Percentiles rank a stretch among this genome's conserved stretches.
Evolutionary conservation across 2,113 vertebrate species (phyloP).

Genomic region (Indicator indicator): DNA sequence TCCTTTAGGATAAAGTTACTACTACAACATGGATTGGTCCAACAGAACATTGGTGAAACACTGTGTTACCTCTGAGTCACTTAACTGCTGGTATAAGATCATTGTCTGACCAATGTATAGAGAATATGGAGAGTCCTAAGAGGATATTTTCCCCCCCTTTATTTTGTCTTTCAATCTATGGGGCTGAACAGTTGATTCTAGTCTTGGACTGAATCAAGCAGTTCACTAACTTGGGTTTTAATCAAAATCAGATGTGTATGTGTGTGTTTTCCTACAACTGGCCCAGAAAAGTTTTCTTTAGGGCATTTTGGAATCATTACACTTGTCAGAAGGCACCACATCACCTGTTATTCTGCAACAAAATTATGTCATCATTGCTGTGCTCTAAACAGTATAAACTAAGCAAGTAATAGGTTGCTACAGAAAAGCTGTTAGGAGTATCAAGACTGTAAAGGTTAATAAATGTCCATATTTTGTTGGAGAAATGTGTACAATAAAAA

Average conservation of each 20-base stretch:
- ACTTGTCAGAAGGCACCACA: background rate
- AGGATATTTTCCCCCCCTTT: background rate
- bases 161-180: constrained; percentile 29
- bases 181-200: constrained; percentile 40
- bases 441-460: background rate
- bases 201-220: constrained; percentile 41
- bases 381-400: background rate
- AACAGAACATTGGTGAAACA: background rate
- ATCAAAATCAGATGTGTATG: constrained; percentile 33
- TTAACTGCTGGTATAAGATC: constrained; percentile 63
- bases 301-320: constrained; percentile 32
- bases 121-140: constrained; percentile 43
- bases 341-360: background rate
- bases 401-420: constrained; percentile 18
- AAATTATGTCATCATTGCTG: constrained; percentile 2
- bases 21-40: background rate
- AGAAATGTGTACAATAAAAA: background rate
- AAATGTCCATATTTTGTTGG: background rate
- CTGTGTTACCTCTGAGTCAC: constrained; percentile 6
- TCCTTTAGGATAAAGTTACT: background rate
- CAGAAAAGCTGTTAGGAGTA: background rate
- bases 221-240: constrained; percentile 57
- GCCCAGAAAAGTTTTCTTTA: constrained; percentile 21
- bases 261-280: background rate
- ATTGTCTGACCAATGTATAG: constrained; percentile 56